Evolutionary conservation across 2,113 vertebrate genomes (phyloP).

Genomic region (Chamaea fasciata): DNA sequence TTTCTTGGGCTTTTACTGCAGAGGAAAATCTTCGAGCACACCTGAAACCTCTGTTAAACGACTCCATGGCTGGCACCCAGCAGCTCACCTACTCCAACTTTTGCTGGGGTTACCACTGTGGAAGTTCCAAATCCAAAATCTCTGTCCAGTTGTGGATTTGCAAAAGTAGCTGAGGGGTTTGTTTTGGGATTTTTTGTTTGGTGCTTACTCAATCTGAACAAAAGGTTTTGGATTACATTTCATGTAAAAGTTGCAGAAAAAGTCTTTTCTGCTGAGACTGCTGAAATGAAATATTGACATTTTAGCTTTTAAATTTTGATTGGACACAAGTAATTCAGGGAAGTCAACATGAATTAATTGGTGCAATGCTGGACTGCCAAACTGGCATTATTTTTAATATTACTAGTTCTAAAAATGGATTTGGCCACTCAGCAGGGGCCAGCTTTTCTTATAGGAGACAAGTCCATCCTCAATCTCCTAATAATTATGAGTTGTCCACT

Average conservation of each 20-base stretch:
- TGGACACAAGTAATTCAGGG: conserved; percentile 15
- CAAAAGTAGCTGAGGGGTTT: not conserved
- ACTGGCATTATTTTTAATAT: conserved; percentile 8
- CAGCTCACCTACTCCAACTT: not conserved
- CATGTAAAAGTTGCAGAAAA: conserved; percentile 19
- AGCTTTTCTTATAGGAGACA: not conserved
- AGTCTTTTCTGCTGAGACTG: conserved; percentile 15
- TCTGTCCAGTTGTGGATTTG: not conserved
- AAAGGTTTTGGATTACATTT: conserved; percentile 11
- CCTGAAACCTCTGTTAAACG: not conserved
- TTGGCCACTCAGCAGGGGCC: not conserved
- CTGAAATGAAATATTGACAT: conserved; percentile 52
- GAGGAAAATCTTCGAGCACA: not conserved
- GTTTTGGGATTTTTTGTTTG: not conserved
- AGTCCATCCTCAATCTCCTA: not conserved
- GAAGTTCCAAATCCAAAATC: not conserved
- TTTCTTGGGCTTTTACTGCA: not conserved
- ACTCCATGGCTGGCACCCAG: not conserved
- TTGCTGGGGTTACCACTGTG: not conserved
- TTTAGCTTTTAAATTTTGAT: conserved; percentile 47
- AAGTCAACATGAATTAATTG: conserved; percentile 43
- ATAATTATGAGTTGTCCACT: not conserved
- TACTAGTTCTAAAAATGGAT: conserved; percentile 17
- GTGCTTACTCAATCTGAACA: not conserved
- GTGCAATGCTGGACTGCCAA: conserved; percentile 8